Evolutionary conservation across 2,113 vertebrate species (phyloP), one percentile per base, ranked within the genome.

Genomic region (Redunca redunca): DNA sequence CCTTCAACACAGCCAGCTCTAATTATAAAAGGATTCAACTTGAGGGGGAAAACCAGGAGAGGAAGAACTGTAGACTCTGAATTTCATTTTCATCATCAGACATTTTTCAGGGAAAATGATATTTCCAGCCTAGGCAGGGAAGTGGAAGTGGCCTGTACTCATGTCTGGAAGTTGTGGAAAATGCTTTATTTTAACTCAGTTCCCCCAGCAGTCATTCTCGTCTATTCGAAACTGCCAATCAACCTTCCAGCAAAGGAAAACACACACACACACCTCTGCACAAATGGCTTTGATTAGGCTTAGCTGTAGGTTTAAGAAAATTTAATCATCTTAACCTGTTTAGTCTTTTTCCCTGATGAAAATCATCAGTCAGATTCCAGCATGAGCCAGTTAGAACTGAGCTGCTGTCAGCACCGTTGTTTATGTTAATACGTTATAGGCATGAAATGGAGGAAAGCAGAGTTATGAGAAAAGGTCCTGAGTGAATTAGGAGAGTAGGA

Each of bases 321-420:
- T 99, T 99, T 99, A 99, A 99, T 99, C 98, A 99, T 98, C 98
- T 99, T 99, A 99, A 99, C 99, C 98, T 99, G 99, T 99, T 99
- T 99, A 98, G 98, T 99, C 99, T 99, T 99, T 99, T 99, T 98
- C 98, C 98, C 98, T 98, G 98, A 99, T 99, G 99, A 99, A 99
- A 99, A 99, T 99, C 98, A 98, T 98, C 98, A 99, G 98, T 98
- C 92, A 96, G 98, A 99, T 98, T 98, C 98, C 98, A 98, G 98
- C 97, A 97, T 98, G 98, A 98, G 98, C 98, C 98, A 88, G 98
- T 96, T 98, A 97, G 98, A 98, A 88, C 97, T 96, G 97, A 98
- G 98, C 98, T 97, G 98, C 99, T 99, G 99, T 99, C 99, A 99
- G 98, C 99, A 98, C 99, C 94, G 98, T 98, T 99, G 98, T 99